Conservation (phyloP, 2,888 invertebrate species). For the Athrips mouffetella region DNA sequence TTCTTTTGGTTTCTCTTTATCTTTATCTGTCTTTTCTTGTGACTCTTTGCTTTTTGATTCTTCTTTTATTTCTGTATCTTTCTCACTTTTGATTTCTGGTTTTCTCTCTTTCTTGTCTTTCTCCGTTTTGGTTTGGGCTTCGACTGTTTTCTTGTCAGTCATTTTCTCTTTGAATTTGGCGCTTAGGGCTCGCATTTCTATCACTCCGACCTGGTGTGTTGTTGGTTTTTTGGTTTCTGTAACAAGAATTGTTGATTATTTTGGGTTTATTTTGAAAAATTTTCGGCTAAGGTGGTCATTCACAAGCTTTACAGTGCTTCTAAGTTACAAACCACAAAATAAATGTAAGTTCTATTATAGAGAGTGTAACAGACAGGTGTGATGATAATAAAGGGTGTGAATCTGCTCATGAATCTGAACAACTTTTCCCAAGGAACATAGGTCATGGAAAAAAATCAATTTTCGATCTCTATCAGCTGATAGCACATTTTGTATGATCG, state of each 20-base stretch:
- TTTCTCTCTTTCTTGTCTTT: constrained; percentile 40
- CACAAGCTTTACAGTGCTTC: no score
- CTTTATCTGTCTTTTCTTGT: constrained; percentile 25
- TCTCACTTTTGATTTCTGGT: constrained; percentile 28
- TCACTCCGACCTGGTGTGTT: constrained; percentile 65
- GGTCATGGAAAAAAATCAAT: no score
- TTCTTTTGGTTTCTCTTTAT: constrained; percentile 21
- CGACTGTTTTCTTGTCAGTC: constrained; percentile 54
- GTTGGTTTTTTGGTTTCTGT: constrained; percentile 57
- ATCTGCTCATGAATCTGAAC: no score
- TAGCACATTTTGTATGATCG: no score
- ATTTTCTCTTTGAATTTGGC: constrained; percentile 63
- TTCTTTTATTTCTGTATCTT: constrained; percentile 11
- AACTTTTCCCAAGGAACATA: no score
- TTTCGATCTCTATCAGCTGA: no score
- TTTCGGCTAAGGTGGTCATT: no score
- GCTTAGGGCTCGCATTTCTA: constrained; percentile 72
- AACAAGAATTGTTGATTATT: constrained; percentile 21
- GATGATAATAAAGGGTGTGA: no score
- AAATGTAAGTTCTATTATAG: no score
- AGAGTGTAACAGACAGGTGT: no score
- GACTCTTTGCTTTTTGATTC: constrained; percentile 26
- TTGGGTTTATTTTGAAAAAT: neutral
- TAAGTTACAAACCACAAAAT: no score
- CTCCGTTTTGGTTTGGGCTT: constrained; percentile 44